Conservation (phyloP, 1,140 invertebrate genomes). For the Panagrolaimus sp. region DNA sequence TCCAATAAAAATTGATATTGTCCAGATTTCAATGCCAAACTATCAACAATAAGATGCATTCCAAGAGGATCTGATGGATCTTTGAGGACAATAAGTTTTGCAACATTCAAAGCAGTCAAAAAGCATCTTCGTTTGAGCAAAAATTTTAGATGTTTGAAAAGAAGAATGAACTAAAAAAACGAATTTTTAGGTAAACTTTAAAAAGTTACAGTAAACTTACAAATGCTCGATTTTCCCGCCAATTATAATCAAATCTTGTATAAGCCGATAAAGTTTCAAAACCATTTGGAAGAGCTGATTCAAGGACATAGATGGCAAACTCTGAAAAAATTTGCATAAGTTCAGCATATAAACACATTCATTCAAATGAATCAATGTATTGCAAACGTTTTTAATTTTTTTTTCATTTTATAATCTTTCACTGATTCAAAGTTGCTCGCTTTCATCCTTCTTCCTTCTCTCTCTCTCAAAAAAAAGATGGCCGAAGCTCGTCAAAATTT, state of each 20-base stretch:
- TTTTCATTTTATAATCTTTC: no score
- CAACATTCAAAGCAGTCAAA: conserved; percentile 38
- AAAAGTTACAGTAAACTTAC: background rate
- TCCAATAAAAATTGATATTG: conserved; percentile 31
- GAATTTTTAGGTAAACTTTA: background rate
- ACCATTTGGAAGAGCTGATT: conserved; percentile 29
- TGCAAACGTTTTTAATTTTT: no score
- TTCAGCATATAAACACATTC: no score
- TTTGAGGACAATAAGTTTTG: conserved; percentile 42
- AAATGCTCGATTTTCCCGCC: conserved; percentile 33
- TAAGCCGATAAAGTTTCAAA: conserved; percentile 37
- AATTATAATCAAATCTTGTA: conserved; percentile 35
- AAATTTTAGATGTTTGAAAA: conserved; percentile 33
- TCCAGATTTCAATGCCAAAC: conserved; percentile 36
- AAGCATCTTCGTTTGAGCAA: conserved; percentile 34
- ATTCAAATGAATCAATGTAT: no score
- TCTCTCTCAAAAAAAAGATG: background rate
- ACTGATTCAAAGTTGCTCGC: no score
- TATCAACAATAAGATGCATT: conserved; percentile 40
- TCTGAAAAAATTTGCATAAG: conserved; percentile 31
- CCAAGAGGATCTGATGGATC: conserved; percentile 34
- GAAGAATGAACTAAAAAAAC: conserved; percentile 31
- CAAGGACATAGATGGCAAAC: conserved; percentile 38
- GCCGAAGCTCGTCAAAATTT: conserved; percentile 69
- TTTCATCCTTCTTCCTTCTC: no score